Percentiles rank a stretch among this genome's conserved stretches.
Conservation (phyloP, 1,140 invertebrate genomes). For the Oryzaephilus surinamensis region DNA sequence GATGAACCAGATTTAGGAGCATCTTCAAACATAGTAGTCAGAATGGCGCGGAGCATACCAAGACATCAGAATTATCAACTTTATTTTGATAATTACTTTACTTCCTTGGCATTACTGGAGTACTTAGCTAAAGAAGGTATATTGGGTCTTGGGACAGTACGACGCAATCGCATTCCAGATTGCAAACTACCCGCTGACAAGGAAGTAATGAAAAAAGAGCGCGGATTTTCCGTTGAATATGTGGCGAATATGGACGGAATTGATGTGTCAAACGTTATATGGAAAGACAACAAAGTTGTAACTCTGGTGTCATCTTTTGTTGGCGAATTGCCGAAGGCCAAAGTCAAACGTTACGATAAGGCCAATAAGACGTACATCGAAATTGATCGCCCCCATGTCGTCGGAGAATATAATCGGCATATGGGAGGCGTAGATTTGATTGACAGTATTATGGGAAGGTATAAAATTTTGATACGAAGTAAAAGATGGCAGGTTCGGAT, state of each 20-base stretch:
- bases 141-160: constrained; percentile 15
- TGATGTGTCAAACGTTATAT: constrained; percentile 12
- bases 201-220: not conserved
- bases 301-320: constrained; percentile 12
- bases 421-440: constrained; percentile 40
- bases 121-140: constrained; percentile 19
- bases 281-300: constrained; percentile 18
- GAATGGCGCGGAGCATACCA: constrained; percentile 6
- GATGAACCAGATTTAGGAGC: constrained; percentile 11
- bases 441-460: constrained; percentile 35
- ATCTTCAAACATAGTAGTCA: constrained; percentile 11
- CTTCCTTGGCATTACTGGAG: constrained; percentile 12
- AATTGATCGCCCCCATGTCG: constrained; percentile 1
- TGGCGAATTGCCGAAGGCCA: constrained; percentile 5
- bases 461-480: constrained; percentile 34
- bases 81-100: constrained; percentile 17
- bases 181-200: constrained; percentile 5
- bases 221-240: constrained; percentile 36
- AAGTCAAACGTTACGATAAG: constrained; percentile 10
- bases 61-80: constrained; percentile 9
- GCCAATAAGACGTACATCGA: constrained; percentile 8
- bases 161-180: constrained; percentile 18
- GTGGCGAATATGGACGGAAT: constrained; percentile 3
- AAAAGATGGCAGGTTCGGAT: constrained; percentile 37
- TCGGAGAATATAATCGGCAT: constrained; percentile 17